Conservation (phyloP, 2,797 vertebrate genomes). For the Scleropages formosus region DNA sequence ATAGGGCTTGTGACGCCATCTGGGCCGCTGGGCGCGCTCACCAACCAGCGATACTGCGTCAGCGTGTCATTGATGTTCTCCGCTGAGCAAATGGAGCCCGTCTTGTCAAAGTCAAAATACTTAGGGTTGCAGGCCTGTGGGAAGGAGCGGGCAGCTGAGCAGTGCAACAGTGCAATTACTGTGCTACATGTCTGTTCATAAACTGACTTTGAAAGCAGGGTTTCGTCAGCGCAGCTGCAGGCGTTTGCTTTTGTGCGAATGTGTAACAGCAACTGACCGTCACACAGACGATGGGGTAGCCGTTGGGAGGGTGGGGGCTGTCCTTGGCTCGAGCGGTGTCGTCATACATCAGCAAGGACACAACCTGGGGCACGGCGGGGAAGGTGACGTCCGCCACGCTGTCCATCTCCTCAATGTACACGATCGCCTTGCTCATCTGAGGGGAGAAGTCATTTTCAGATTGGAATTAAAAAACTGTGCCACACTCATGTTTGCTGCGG, state of each 20-base stretch:
- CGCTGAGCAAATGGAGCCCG: slow-evolving; percentile 74
- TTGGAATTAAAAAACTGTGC: neutral
- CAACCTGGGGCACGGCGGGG: slow-evolving; percentile 78
- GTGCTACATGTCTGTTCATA: neutral
- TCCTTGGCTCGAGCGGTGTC: slow-evolving; percentile 70
- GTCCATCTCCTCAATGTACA: slow-evolving; percentile 87
- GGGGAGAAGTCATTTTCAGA: neutral
- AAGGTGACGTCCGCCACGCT: slow-evolving; percentile 82
- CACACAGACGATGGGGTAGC: slow-evolving; percentile 81
- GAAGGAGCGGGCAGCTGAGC: neutral
- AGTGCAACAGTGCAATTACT: neutral
- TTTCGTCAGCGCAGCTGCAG: neutral
- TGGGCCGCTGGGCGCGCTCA: slow-evolving; percentile 72
- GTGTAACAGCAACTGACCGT: slow-evolving; percentile 60
- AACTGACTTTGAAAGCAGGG: neutral
- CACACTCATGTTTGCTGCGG: slow-evolving; percentile 2
- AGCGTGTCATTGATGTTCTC: slow-evolving; percentile 83
- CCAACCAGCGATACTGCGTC: slow-evolving; percentile 78
- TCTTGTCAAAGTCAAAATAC: slow-evolving; percentile 82
- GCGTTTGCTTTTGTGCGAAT: neutral
- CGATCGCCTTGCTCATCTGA: slow-evolving; percentile 82
- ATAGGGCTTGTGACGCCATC: slow-evolving; percentile 81
- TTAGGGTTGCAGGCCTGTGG: slow-evolving; percentile 81
- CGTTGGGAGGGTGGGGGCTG: slow-evolving; percentile 68
- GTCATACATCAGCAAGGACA: slow-evolving; percentile 78